Evolutionary conservation across 2,888 invertebrate species (phyloP).

Genomic region (Glyphotaelius pellucidus): DNA sequence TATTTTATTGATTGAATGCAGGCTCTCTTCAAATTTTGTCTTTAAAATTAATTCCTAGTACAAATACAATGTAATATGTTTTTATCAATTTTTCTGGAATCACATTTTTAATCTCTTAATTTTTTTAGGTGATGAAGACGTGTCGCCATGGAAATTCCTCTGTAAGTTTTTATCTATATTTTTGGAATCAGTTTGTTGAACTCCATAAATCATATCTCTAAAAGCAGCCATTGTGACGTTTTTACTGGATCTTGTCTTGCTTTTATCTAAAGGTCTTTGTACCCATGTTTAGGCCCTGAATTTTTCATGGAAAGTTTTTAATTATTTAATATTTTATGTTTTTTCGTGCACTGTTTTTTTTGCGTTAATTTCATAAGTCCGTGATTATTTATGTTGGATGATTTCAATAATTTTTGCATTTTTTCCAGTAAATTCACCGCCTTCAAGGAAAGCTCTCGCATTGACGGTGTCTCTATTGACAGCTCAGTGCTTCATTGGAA

Average conservation of each 20-base stretch:
- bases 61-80: no score
- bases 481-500: slow-evolving; percentile 73
- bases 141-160: slow-evolving; percentile 16
- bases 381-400: not conserved
- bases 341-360: no score
- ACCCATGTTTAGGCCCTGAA: no score
- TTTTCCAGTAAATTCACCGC: slow-evolving; percentile 39
- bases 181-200: not conserved
- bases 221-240: no score
- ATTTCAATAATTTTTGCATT: not conserved
- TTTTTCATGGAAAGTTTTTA: no score
- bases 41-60: no score
- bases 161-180: not conserved
- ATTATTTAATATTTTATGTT: no score
- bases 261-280: no score
- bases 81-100: no score
- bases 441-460: slow-evolving; percentile 47
- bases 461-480: slow-evolving; percentile 47
- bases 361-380: not conserved
- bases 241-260: no score
- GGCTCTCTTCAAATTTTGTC: no score
- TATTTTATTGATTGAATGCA: no score
- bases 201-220: not conserved
- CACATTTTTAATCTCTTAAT: not conserved
- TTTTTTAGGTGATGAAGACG: not conserved